A percentile compares a stretch with the other conserved stretches of the same genome.
Conservation (phyloP, 2,888 invertebrate species). For the Pollenia griseotomentosa region DNA sequence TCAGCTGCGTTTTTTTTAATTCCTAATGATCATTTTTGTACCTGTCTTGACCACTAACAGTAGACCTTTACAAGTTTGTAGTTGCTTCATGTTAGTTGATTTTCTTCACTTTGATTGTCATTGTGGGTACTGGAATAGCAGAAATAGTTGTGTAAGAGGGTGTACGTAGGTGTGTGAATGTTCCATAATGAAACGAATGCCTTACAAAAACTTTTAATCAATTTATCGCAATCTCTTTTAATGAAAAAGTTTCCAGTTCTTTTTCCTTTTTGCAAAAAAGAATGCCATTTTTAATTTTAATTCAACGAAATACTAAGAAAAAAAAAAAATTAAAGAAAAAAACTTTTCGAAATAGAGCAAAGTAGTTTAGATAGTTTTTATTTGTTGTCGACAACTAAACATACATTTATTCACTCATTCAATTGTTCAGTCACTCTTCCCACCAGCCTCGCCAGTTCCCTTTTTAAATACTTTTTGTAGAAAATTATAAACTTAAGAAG, state of each 20-base stretch:
- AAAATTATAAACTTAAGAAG: constrained; percentile 24
- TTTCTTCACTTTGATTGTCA: background rate
- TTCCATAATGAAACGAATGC: constrained; percentile 17
- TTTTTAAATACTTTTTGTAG: background rate
- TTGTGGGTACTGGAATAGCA: background rate
- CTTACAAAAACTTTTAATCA: constrained; percentile 67
- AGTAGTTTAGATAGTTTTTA: constrained; percentile 60
- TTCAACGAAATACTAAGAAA: constrained; percentile 10
- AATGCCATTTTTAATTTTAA: constrained; percentile 35
- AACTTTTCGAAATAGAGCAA: constrained; percentile 50
- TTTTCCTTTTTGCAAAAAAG: constrained; percentile 6
- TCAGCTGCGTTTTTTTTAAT: constrained; percentile 27
- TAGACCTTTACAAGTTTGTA: constrained; percentile 1
- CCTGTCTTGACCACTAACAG: constrained; percentile 54
- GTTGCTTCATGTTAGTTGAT: background rate
- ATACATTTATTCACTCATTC: constrained; percentile 26
- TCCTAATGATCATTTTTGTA: constrained; percentile 47
- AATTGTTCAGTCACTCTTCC: constrained; percentile 2
- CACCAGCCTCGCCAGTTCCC: background rate
- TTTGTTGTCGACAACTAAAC: constrained; percentile 57
- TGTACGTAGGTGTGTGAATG: too few relatives aligned
- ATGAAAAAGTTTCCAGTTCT: constrained; percentile 66
- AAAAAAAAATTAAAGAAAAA: background rate
- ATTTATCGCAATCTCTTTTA: constrained; percentile 70
- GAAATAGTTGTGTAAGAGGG: constrained; percentile 7